A percentile compares a stretch with the other conserved stretches of the same genome.
Evolutionary conservation across 1,140 invertebrate species (phyloP).

Genomic region (Thaumatotibia leucotreta): DNA sequence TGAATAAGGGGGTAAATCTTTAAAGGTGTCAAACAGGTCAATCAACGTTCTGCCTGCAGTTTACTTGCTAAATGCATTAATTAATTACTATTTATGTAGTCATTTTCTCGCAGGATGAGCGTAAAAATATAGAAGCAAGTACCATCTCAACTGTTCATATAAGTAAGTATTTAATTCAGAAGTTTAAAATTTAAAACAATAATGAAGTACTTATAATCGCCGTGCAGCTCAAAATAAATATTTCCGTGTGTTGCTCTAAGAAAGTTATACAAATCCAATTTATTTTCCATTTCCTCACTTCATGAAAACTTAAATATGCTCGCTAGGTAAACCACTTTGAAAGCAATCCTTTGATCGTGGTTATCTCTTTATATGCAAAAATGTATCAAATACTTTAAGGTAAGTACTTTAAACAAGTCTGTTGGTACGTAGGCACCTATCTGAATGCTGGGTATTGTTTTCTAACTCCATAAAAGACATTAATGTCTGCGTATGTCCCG

Average conservation of each 20-base stretch:
- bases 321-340: slow-evolving; percentile 70
- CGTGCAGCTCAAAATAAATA: slow-evolving; percentile 65
- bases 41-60: too few species aligned
- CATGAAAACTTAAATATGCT: slow-evolving; percentile 75
- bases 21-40: too few species aligned
- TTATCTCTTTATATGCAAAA: slow-evolving; percentile 73
- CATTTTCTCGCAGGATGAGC: too few species aligned
- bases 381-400: slow-evolving; percentile 59
- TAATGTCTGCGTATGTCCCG: too few species aligned
- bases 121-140: too few species aligned
- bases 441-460: not conserved
- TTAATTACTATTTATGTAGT: too few species aligned
- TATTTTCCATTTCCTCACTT: slow-evolving; percentile 76
- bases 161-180: too few species aligned
- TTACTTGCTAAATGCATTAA: too few species aligned
- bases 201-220: slow-evolving; percentile 46
- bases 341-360: slow-evolving; percentile 71
- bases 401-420: not conserved
- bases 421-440: not conserved
- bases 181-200: slow-evolving; percentile 36
- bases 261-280: slow-evolving; percentile 74
- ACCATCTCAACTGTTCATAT: too few species aligned
- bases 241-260: slow-evolving; percentile 60
- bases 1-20: too few species aligned
- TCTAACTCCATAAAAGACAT: too few species aligned